These are phyloP conservation scores for Ophiothrix spiculata DNA, from an alignment of 35 echinoderm and acorn worm genomes.

Conservation along the genomic window DNA sequence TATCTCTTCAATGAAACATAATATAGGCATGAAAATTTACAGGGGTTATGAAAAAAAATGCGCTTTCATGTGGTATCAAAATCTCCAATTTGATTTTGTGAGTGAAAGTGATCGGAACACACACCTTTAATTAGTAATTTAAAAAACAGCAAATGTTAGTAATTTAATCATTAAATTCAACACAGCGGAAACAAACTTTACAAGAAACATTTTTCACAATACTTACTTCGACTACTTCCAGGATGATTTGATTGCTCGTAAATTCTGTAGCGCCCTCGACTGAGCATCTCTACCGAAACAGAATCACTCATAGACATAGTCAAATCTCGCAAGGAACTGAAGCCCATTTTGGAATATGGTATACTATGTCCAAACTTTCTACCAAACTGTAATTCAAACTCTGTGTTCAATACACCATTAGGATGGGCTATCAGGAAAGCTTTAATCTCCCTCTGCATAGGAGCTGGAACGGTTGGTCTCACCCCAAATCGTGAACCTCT, in stretches of 20 bases:
- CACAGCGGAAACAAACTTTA: no score
- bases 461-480: constrained; percentile 58
- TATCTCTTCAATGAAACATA: no score
- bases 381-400: constrained; percentile 59
- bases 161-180: no score
- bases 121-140: no score
- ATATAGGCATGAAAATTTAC: no score
- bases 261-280: constrained; percentile 28
- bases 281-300: constrained; percentile 38
- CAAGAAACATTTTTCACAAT: no score
- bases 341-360: constrained; percentile 62
- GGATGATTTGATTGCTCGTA: constrained; percentile 18
- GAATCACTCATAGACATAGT: constrained; percentile 40
- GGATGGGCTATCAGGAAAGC: constrained; percentile 57
- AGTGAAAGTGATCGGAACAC: no score
- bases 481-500: constrained; percentile 10
- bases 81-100: no score
- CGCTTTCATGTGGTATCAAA: no score
- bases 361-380: constrained; percentile 57
- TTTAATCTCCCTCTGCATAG: constrained; percentile 72
- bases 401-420: constrained; percentile 53
- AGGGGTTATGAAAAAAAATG: no score
- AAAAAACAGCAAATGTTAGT: no score
- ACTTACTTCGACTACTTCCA: not conserved
- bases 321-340: constrained; percentile 45